Evolutionary conservation across 2,888 invertebrate species (phyloP).

Genomic region (Lordiphosa fenestrarum): DNA sequence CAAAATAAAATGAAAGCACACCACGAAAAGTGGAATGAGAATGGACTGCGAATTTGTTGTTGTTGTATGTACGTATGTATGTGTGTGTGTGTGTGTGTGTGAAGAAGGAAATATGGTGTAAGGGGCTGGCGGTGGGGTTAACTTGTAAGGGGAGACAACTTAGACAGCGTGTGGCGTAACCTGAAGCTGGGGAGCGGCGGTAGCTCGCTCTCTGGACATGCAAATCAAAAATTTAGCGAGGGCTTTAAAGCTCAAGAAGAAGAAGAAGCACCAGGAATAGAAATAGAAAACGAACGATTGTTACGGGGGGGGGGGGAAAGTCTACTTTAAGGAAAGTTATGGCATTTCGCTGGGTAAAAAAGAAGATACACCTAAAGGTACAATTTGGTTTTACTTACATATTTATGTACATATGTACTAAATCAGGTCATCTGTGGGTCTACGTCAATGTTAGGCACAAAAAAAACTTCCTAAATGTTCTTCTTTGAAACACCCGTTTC

Average conservation of each 20-base stretch:
- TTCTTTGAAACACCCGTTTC: too few species aligned
- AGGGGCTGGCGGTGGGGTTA: not conserved
- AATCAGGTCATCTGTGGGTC: too few species aligned
- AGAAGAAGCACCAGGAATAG: not conserved
- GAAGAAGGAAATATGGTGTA: not conserved
- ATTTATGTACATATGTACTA: too few species aligned
- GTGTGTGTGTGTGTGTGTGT: slow-evolving; percentile 2
- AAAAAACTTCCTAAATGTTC: too few species aligned
- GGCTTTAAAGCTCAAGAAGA: slow-evolving; percentile 3
- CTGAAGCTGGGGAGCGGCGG: slow-evolving; percentile 23
- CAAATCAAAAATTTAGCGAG: slow-evolving; percentile 28
- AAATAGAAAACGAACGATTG: slow-evolving; percentile 1
- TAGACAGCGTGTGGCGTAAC: slow-evolving; percentile 22
- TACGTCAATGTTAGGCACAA: too few species aligned
- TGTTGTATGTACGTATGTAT: slow-evolving; percentile 9
- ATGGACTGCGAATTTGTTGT: slow-evolving; percentile 56
- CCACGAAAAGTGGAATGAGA: slow-evolving; percentile 37
- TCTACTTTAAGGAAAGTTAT: slow-evolving; percentile 1
- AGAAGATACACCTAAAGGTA: too few species aligned
- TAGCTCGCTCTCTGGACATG: slow-evolving; percentile 10
- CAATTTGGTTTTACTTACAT: too few species aligned
- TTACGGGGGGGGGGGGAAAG: not conserved
- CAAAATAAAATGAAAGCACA: slow-evolving; percentile 37
- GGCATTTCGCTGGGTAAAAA: not conserved
- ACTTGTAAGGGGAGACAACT: too few species aligned